Evolutionary conservation across 1,140 invertebrate species (phyloP).

Genomic region (Sinonovacula constricta): DNA sequence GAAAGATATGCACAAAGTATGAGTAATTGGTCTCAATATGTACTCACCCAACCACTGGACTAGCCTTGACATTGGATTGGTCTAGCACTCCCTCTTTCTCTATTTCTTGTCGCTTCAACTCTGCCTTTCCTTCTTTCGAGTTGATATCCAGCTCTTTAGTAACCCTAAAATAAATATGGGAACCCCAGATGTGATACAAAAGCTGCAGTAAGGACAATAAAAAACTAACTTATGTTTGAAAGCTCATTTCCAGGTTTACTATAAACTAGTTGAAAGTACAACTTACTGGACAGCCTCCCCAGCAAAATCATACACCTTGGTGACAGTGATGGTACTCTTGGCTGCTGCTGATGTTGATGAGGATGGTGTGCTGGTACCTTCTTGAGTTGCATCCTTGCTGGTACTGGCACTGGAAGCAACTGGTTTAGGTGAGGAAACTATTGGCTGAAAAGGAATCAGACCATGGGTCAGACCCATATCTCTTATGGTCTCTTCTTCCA

Average conservation of each 20-base stretch:
- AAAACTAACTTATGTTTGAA: too few species aligned
- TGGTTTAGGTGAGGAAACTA: too few species aligned
- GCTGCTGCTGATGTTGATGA: slow-evolving; percentile 20
- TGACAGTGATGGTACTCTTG: slow-evolving; percentile 70
- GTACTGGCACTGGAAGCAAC: too few species aligned
- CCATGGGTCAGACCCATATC: too few species aligned
- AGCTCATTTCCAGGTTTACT: too few species aligned
- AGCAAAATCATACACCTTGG: slow-evolving; percentile 77
- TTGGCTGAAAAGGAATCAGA: background rate
- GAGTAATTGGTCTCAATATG: too few species aligned
- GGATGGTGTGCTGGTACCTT: slow-evolving; percentile 11
- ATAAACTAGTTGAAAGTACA: background rate
- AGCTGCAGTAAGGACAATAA: too few species aligned
- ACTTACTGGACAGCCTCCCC: slow-evolving; percentile 76
- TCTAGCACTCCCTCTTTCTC: slow-evolving; percentile 16
- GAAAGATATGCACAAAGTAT: too few species aligned
- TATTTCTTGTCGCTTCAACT: slow-evolving; percentile 63
- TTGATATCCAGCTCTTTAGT: slow-evolving; percentile 83
- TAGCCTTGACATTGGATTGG: background rate
- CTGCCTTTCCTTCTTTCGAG: slow-evolving; percentile 81
- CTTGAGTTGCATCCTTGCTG: background rate
- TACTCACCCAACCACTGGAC: too few species aligned
- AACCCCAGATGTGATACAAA: too few species aligned
- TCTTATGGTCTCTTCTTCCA: too few species aligned
- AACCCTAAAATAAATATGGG: slow-evolving; percentile 77